phyloP scores from a whole-genome alignment of 2,797 vertebrate species.

The Chrosomus eos region DNA sequence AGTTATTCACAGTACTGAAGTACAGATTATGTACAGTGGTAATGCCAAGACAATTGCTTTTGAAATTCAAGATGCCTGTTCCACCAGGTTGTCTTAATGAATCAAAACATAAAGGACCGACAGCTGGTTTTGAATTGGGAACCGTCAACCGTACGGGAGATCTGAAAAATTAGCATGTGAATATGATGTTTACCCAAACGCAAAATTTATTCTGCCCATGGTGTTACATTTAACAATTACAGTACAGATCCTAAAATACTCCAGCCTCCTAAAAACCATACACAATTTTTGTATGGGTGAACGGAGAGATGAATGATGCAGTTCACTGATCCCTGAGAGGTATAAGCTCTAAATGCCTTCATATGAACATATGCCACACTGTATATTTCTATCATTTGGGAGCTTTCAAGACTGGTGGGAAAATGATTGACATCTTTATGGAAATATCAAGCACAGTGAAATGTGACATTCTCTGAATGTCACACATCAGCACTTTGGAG shows the following conservation, averaged over 20 bases:
- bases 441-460: slow-evolving; percentile 24
- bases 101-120: neutral
- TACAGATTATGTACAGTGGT: neutral
- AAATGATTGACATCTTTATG: slow-evolving; percentile 38
- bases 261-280: neutral
- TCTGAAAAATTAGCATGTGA: slow-evolving; percentile 21
- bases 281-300: too few species aligned
- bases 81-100: neutral
- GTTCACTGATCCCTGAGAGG: neutral
- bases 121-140: slow-evolving; percentile 20
- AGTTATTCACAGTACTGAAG: slow-evolving; percentile 12
- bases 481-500: slow-evolving; percentile 32
- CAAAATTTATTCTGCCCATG: neutral
- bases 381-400: slow-evolving; percentile 7
- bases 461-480: slow-evolving; percentile 42
- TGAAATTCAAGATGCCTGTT: slow-evolving; percentile 16
- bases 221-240: slow-evolving; percentile 7
- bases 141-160: neutral
- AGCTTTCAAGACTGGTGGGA: neutral
- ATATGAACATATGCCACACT: slow-evolving; percentile 6
- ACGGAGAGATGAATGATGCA: slow-evolving; percentile 2
- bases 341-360: neutral
- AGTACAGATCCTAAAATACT: neutral
- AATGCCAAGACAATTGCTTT: neutral
- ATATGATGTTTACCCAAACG: neutral